Percentiles rank a stretch among this genome's conserved stretches.
These are phyloP conservation scores for Agapornis canus DNA, from an alignment of 2,797 vertebrate genomes.

Conservation along the genomic window DNA sequence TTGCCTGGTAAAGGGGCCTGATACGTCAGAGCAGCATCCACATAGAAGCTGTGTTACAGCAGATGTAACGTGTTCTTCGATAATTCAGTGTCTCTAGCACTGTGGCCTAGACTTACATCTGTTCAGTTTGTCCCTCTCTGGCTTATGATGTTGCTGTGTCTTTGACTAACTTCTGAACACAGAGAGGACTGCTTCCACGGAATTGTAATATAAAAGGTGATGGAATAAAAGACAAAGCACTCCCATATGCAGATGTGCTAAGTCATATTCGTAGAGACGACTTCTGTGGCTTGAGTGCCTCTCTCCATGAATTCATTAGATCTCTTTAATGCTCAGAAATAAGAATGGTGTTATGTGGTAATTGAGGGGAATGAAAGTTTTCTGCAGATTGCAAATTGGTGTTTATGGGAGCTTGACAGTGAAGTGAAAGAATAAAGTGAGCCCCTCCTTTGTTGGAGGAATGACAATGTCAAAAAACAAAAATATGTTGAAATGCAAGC, in stretches of 20 bases:
- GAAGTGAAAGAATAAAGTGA: not conserved
- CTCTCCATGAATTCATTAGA: not conserved
- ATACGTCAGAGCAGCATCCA: not conserved
- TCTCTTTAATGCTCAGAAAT: not conserved
- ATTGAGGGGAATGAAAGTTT: not conserved
- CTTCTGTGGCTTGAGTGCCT: not conserved
- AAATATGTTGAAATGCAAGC: not conserved
- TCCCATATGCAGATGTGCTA: not conserved
- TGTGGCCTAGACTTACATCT: not conserved
- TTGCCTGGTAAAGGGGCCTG: not conserved
- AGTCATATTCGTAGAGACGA: not conserved
- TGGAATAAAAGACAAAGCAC: not conserved
- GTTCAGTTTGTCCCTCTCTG: not conserved
- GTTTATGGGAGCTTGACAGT: not conserved
- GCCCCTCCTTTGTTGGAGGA: not conserved
- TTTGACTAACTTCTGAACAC: not conserved
- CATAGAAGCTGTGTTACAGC: not conserved
- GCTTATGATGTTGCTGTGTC: not conserved
- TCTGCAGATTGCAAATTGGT: not conserved
- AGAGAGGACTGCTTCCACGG: not conserved
- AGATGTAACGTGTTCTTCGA: rapidly evolving
- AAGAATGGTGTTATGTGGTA: not conserved
- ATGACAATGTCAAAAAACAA: not conserved
- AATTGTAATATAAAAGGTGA: not conserved
- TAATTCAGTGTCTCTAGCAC: not conserved